phyloP scores from a whole-genome alignment of 2,113 vertebrate genomes.

The Blennius ocellaris region DNA sequence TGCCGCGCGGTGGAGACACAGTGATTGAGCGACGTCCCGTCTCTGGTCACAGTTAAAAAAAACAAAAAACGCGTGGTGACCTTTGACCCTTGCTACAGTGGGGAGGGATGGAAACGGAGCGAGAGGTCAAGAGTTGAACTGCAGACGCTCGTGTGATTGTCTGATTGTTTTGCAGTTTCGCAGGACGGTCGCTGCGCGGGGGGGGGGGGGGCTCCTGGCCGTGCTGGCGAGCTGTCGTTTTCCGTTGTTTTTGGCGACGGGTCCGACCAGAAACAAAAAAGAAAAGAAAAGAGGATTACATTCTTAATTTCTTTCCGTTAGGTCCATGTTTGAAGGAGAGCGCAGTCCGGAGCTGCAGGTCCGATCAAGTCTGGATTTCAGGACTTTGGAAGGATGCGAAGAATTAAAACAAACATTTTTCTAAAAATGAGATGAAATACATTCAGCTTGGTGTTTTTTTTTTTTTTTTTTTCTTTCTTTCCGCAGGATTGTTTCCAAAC shows the following conservation, averaged over 20 bases:
- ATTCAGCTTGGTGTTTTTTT: conserved; percentile 59
- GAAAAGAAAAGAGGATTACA: conserved; percentile 67
- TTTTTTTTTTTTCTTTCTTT: no score
- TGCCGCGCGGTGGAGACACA: conserved; percentile 40
- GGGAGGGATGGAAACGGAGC: conserved; percentile 7
- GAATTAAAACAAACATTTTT: no score
- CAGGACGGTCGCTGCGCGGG: conserved; percentile 42
- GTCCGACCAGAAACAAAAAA: conserved; percentile 29
- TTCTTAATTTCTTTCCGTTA: conserved; percentile 51
- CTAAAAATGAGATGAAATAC: conserved; percentile 55
- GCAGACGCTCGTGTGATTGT: conserved; percentile 70
- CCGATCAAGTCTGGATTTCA: not conserved
- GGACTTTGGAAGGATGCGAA: conserved; percentile 42
- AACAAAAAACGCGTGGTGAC: conserved; percentile 24
- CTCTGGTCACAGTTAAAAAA: conserved; percentile 48
- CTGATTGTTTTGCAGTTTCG: conserved; percentile 35
- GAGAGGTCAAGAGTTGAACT: conserved; percentile 18
- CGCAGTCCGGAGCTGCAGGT: conserved; percentile 21
- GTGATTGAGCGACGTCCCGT: conserved; percentile 42
- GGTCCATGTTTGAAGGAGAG: conserved; percentile 57
- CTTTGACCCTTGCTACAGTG: conserved; percentile 47
- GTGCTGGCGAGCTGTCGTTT: not conserved
- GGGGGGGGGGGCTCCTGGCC: conserved; percentile 7
- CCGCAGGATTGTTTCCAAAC: no score
- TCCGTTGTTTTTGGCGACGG: conserved; percentile 28